Conservation (phyloP, 1,140 invertebrate species). For the Hestina assimilis region DNA sequence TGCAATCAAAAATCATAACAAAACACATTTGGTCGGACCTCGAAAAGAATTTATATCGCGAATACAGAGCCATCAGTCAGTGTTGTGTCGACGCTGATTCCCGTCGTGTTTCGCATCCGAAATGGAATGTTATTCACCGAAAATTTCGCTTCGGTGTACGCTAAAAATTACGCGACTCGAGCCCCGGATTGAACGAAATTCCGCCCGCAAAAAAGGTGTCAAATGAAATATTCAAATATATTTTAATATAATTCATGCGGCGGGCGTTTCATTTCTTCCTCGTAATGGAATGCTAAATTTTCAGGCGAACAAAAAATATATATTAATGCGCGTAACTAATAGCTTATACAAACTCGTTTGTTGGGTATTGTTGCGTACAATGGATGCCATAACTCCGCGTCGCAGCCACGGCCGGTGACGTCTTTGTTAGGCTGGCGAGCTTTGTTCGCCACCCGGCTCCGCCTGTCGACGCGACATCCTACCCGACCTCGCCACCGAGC, state of each 20-base stretch:
- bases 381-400: constrained; percentile 76
- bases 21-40: constrained; percentile 46
- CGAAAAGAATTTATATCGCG: constrained; percentile 69
- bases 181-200: constrained; percentile 73
- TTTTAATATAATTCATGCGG: constrained; percentile 79
- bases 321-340: constrained; percentile 78
- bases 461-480: constrained; percentile 60
- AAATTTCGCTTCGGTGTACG: constrained; percentile 69
- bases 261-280: constrained; percentile 77
- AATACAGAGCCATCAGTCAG: constrained; percentile 70
- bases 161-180: constrained; percentile 71
- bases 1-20: constrained; percentile 29
- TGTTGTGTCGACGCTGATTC: constrained; percentile 72
- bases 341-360: constrained; percentile 79
- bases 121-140: constrained; percentile 76
- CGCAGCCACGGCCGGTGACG: constrained; percentile 72
- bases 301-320: constrained; percentile 77
- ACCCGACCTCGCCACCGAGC: constrained; percentile 39
- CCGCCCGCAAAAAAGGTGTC: constrained; percentile 73
- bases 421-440: constrained; percentile 70
- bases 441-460: constrained; percentile 64
- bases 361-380: constrained; percentile 77
- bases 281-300: constrained; percentile 78
- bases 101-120: constrained; percentile 69
- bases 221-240: constrained; percentile 79